Conservation (phyloP, 2,888 invertebrate species). For the Dynastes grantii region DNA sequence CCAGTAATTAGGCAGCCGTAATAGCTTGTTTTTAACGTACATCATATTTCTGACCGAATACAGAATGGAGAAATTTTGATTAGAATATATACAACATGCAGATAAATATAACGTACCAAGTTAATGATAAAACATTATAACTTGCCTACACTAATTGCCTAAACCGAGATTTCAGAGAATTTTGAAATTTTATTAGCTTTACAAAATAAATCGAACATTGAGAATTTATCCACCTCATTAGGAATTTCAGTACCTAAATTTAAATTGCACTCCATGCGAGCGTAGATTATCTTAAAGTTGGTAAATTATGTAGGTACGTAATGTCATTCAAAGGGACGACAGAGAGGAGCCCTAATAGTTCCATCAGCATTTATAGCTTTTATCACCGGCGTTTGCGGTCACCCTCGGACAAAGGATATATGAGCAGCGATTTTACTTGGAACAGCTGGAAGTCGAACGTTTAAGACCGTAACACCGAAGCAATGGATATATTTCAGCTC, state of each 20-base stretch:
- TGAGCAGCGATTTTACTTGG: conserved; percentile 29
- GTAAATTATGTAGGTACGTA: background rate
- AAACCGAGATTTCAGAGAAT: background rate
- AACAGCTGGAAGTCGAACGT: conserved; percentile 22
- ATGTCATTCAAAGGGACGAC: conserved; percentile 1
- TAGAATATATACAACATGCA: conserved; percentile 7
- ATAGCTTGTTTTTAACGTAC: background rate
- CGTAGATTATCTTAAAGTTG: background rate
- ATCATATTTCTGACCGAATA: background rate
- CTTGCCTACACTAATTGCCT: background rate
- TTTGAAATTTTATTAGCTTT: no score
- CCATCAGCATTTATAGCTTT: conserved; percentile 39
- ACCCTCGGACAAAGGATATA: conserved; percentile 26
- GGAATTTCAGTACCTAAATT: no score
- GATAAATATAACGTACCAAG: background rate
- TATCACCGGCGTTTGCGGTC: conserved; percentile 29
- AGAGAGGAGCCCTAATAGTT: conserved; percentile 26
- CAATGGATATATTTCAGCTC: background rate
- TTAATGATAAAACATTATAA: background rate
- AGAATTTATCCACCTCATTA: no score
- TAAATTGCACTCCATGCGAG: background rate
- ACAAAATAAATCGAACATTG: no score
- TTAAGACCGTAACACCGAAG: background rate
- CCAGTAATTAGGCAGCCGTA: background rate
- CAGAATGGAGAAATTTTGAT: background rate